These are phyloP conservation scores for Dasysyrphus albostriatus DNA, from an alignment of 2,888 invertebrate genomes.

Conservation along the genomic window DNA sequence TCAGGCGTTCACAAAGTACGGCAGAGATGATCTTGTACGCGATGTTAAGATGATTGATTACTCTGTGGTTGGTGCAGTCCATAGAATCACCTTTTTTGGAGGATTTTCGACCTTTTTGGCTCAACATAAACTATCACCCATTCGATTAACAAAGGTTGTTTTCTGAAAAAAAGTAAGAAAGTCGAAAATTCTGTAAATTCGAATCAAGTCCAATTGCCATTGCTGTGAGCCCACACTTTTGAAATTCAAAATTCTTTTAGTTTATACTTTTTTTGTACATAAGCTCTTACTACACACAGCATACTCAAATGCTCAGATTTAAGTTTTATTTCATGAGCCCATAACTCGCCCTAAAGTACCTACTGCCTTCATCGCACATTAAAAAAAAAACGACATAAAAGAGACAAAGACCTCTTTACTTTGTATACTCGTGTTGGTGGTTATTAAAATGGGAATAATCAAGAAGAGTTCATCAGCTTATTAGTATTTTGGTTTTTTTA, in stretches of 20 bases:
- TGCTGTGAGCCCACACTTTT: too few relatives aligned
- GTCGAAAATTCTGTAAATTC: too few relatives aligned
- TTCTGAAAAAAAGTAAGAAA: too few relatives aligned
- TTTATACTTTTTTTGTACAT: not conserved
- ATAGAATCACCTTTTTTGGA: too few relatives aligned
- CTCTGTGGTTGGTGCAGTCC: too few relatives aligned
- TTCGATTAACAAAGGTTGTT: too few relatives aligned
- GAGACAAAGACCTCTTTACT: constrained; percentile 51
- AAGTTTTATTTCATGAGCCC: not conserved
- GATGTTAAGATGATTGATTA: too few relatives aligned
- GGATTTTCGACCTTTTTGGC: too few relatives aligned
- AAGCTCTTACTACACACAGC: not conserved
- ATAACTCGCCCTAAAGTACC: not conserved
- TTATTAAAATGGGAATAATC: constrained; percentile 52
- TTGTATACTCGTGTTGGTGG: constrained; percentile 33
- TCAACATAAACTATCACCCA: too few relatives aligned
- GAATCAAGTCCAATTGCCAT: too few relatives aligned
- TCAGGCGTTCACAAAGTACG: too few relatives aligned
- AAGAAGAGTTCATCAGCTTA: constrained; percentile 63
- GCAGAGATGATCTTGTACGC: too few relatives aligned
- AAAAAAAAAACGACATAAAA: constrained; percentile 33
- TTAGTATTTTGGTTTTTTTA: constrained; percentile 53
- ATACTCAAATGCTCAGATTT: not conserved
- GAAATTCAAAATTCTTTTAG: not conserved
- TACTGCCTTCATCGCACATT: not conserved